Evolutionary conservation across 2,113 vertebrate species (phyloP).

Genomic region (Synodontis membranacea): DNA sequence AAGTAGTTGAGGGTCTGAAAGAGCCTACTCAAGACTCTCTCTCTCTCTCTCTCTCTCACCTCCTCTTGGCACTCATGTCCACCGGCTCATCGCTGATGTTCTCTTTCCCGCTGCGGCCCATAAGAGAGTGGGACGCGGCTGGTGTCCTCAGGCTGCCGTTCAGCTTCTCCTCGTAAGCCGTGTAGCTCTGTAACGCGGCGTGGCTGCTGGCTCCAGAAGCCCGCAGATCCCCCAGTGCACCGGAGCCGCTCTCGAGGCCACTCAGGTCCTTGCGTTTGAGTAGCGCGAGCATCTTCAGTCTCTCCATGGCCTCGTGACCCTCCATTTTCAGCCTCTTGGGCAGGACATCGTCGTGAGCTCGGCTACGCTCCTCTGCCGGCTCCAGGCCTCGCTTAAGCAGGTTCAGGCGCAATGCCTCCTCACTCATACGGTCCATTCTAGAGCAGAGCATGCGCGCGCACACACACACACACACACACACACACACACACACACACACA

Average conservation of each 20-base stretch:
- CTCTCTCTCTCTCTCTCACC: constrained; percentile 70
- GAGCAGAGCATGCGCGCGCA: not conserved
- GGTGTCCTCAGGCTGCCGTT: constrained; percentile 64
- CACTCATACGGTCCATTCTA: constrained; percentile 86
- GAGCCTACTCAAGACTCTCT: not conserved
- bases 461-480: constrained; percentile 6
- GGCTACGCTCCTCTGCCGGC: constrained; percentile 46
- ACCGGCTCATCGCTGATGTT: constrained; percentile 85
- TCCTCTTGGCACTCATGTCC: constrained; percentile 83
- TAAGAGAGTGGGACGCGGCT: constrained; percentile 74
- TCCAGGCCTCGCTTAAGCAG: constrained; percentile 83
- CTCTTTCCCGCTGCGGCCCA: constrained; percentile 79
- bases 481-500: not conserved
- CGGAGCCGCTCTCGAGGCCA: constrained; percentile 60
- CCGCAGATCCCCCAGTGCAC: constrained; percentile 69
- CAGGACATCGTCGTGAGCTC: constrained; percentile 80
- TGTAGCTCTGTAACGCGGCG: constrained; percentile 33
- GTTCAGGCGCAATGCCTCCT: constrained; percentile 82
- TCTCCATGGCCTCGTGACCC: constrained; percentile 86
- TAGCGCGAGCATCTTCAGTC: constrained; percentile 85
- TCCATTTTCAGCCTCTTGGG: constrained; percentile 86
- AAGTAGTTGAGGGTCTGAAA: not conserved
- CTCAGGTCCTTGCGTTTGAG: constrained; percentile 85
- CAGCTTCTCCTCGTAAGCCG: constrained; percentile 57
- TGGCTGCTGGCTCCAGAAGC: constrained; percentile 45